Conservation (phyloP, 2,888 invertebrate species). For the Melolontha melolontha region DNA sequence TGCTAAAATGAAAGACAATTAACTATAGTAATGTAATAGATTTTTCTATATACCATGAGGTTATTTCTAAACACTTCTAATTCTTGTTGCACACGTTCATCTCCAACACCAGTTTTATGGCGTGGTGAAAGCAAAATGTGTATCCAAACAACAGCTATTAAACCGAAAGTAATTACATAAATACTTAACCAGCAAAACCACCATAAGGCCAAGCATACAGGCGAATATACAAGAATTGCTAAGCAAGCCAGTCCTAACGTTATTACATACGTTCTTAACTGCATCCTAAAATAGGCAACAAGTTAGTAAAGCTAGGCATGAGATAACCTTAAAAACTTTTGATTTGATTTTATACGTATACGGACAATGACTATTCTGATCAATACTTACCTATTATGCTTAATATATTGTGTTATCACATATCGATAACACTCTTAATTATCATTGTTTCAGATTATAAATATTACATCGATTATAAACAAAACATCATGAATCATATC, state of each 20-base stretch:
- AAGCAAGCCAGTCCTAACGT: slow-evolving; percentile 50
- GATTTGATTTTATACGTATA: not conserved
- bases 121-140: slow-evolving; percentile 75
- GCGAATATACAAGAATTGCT: slow-evolving; percentile 51
- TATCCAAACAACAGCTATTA: slow-evolving; percentile 70
- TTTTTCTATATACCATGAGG: slow-evolving; percentile 68
- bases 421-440: slow-evolving; percentile 24
- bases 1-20: slow-evolving; percentile 50
- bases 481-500: slow-evolving; percentile 5
- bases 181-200: slow-evolving; percentile 55
- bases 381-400: slow-evolving; percentile 13
- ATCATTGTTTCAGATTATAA: not conserved
- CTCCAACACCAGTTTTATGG: slow-evolving; percentile 72
- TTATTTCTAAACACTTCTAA: slow-evolving; percentile 72
- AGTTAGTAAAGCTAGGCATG: slow-evolving; percentile 18
- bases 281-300: slow-evolving; percentile 51
- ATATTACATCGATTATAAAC: slow-evolving; percentile 20
- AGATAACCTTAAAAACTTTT: slow-evolving; percentile 21
- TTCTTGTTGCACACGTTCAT: slow-evolving; percentile 73
- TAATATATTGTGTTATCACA: slow-evolving; percentile 15
- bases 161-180: slow-evolving; percentile 59
- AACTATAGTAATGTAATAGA: slow-evolving; percentile 9
- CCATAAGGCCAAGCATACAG: slow-evolving; percentile 56
- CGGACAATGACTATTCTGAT: not conserved
- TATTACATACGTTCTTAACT: slow-evolving; percentile 49